These are phyloP conservation scores for Lamproptera curius DNA, from an alignment of 2,888 invertebrate species.

Conservation along the genomic window DNA sequence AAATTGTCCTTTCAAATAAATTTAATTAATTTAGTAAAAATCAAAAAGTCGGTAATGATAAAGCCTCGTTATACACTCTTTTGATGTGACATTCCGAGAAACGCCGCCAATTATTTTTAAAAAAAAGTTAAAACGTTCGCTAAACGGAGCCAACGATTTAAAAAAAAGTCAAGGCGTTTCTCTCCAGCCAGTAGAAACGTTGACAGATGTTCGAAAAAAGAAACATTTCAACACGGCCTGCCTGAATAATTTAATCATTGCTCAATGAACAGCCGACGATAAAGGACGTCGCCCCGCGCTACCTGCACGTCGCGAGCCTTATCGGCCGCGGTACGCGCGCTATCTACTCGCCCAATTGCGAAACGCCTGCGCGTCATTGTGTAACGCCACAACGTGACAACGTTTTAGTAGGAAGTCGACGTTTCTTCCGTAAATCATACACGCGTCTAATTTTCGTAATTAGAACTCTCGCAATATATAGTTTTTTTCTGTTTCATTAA, in stretches of 20 bases:
- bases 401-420: slow-evolving; percentile 9
- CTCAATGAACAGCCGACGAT: slow-evolving; percentile 19
- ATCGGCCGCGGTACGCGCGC: slow-evolving; percentile 35
- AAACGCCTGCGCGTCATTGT: slow-evolving; percentile 37
- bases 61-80: no score
- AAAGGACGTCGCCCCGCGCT: slow-evolving; percentile 30
- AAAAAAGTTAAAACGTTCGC: no score
- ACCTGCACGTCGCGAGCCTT: slow-evolving; percentile 25
- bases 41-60: no score
- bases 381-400: slow-evolving; percentile 18
- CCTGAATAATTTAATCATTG: slow-evolving; percentile 7
- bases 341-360: slow-evolving; percentile 31
- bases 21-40: no score
- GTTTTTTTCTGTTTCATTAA: no score
- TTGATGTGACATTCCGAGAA: no score
- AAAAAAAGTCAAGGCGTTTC: neutral
- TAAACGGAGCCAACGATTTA: no score
- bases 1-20: no score
- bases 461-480: no score
- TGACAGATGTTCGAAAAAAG: neutral
- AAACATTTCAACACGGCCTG: slow-evolving; percentile 6
- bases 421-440: slow-evolving; percentile 9
- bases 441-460: slow-evolving; percentile 4
- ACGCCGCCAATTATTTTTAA: no score
- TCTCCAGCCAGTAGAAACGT: neutral